A percentile compares a stretch with the other conserved stretches of the same genome.
Conservation (phyloP, 1,140 invertebrate species). For the Eriosoma lanigerum region DNA sequence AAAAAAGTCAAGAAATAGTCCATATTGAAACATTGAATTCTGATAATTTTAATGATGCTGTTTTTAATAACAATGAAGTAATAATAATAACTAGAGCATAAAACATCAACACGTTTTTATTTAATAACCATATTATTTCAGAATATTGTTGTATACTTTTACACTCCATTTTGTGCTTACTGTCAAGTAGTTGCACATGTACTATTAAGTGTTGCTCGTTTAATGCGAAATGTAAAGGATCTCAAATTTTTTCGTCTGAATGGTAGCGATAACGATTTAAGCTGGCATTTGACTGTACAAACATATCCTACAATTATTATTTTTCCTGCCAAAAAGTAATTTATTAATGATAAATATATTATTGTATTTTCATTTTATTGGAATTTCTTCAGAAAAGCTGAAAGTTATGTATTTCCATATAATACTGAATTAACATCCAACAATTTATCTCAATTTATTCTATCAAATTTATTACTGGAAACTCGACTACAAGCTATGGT, state of each 20-base stretch:
- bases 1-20: slow-evolving; percentile 1
- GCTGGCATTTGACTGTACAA: slow-evolving; percentile 77
- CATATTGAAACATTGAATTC: slow-evolving; percentile 25
- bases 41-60: slow-evolving; percentile 27
- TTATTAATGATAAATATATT: slow-evolving; percentile 50
- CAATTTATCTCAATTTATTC: slow-evolving; percentile 72
- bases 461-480: slow-evolving; percentile 65
- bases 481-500: slow-evolving; percentile 53
- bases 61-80: slow-evolving; percentile 37
- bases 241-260: slow-evolving; percentile 72
- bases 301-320: slow-evolving; percentile 75
- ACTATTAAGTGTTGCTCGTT: slow-evolving; percentile 67
- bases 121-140: slow-evolving; percentile 58
- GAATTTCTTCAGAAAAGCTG: slow-evolving; percentile 72
- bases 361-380: too few relatives aligned
- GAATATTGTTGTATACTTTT: slow-evolving; percentile 72
- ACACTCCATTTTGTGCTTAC: slow-evolving; percentile 72
- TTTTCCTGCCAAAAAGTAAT: slow-evolving; percentile 68
- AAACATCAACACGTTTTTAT: slow-evolving; percentile 52
- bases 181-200: slow-evolving; percentile 69
- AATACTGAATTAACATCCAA: slow-evolving; percentile 65
- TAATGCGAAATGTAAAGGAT: slow-evolving; percentile 63
- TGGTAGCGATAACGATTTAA: slow-evolving; percentile 76
- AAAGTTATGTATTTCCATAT: slow-evolving; percentile 71
- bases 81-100: too few relatives aligned